phyloP scores from a whole-genome alignment of 2,888 invertebrate species.

The Andrena trimmerana region DNA sequence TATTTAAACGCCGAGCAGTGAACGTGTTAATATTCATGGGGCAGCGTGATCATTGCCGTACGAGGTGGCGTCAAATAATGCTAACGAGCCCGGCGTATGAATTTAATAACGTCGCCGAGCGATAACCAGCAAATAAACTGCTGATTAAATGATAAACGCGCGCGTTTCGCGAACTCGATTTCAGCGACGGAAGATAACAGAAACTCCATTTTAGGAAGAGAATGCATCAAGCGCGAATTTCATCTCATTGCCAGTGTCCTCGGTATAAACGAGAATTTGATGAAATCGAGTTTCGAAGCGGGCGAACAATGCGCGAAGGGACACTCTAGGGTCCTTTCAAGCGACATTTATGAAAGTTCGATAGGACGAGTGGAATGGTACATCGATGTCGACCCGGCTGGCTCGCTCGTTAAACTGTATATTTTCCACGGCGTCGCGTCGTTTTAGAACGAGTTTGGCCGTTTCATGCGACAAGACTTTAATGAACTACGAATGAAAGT shows the following conservation, averaged over 20 bases:
- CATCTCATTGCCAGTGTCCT: constrained; percentile 1
- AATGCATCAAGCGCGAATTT: constrained; percentile 1
- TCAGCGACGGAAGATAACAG: not conserved
- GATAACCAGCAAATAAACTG: too few relatives aligned
- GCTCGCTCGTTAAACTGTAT: too few relatives aligned
- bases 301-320: not conserved
- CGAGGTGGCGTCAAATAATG: too few relatives aligned
- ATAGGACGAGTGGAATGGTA: constrained; percentile 1
- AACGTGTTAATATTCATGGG: too few relatives aligned
- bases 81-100: not conserved
- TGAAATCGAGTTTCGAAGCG: constrained; percentile 29
- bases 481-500: too few relatives aligned
- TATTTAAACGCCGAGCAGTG: too few relatives aligned
- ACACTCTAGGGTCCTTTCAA: not conserved
- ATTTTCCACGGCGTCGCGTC: too few relatives aligned
- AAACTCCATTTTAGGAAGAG: not conserved
- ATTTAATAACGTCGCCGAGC: not conserved
- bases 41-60: too few relatives aligned
- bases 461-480: not conserved
- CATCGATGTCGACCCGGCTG: not conserved
- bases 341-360: constrained; percentile 30
- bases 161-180: not conserved
- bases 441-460: too few relatives aligned
- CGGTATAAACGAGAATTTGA: constrained; percentile 33
- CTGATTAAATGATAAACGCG: too few relatives aligned